Evolutionary conservation across 1,140 invertebrate species (phyloP), one percentile per base, ranked within the genome.

Genomic region (Penaeus indicus): DNA sequence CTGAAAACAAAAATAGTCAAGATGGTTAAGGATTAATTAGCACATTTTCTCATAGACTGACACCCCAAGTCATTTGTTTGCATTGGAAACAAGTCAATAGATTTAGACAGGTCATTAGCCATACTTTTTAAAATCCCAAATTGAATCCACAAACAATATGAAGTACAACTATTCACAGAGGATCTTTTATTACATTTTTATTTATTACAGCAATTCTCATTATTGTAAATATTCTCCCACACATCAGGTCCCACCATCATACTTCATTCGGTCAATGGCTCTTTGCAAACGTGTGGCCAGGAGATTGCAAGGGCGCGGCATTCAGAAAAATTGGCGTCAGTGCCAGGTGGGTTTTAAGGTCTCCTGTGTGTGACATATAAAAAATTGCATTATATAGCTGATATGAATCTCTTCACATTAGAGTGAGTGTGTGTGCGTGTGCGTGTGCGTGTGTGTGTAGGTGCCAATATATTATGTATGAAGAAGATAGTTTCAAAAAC

Each of bases 321-420:
- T 91, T 21, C 84, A 91, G 63, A 91, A 91, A 81, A 91, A 85
- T 47, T 91, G 90, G 90, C 85, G 90, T 22, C 90, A 91, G 90
- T 91, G 90, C 88, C 90, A 91, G 90, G 90, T 89, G 27, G 69
- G 38, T 75, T 75, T 27, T 27, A 1, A 75, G 27, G 27, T 75
- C 3, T 75, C 21, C 10, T 75, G 38, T 75, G 16, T 75, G 21
- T 8, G 27, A 32, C 25, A 18, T 16, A 75, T 18, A 22, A 32
- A 18, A 7, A 11, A 5, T n/a, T 75, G 25, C 38, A 27, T 75
- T 42, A 75, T 18, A 8, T 25, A 75, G 4, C 3, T 75, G 38
- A 75, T n/a, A 75, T 75, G 16, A 75, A 22, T 18, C 13, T 7
- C 22, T 75, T 22, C 25, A 18, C n/a, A 19, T 18, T 27, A n/a